phyloP scores from a whole-genome alignment of 2,797 vertebrate genomes.

The Alfaro cultratus region DNA sequence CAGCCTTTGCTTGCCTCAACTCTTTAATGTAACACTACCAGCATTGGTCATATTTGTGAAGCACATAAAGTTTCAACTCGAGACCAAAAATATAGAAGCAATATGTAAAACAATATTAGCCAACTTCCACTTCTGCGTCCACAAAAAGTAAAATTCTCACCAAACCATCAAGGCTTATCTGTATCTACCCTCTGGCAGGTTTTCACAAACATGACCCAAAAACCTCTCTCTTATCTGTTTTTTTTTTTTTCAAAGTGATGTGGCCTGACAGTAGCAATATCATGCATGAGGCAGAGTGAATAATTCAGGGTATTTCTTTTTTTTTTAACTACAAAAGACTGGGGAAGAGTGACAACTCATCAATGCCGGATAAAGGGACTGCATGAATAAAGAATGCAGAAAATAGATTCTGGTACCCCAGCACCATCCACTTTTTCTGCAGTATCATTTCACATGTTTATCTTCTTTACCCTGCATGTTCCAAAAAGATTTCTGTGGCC shows the following conservation, averaged over 20 bases:
- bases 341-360: conserved; percentile 76
- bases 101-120: conserved; percentile 6
- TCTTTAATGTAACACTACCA: background rate
- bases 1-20: background rate
- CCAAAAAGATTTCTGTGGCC: conserved; percentile 40
- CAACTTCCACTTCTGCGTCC: conserved; percentile 29
- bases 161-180: conserved; percentile 55
- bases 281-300: conserved; percentile 71
- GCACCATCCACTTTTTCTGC: conserved; percentile 36
- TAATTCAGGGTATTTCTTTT: conserved; percentile 74
- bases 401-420: conserved; percentile 55
- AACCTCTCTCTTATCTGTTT: conserved; percentile 66
- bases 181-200: conserved; percentile 61
- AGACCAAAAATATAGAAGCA: conserved; percentile 5
- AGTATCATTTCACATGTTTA: conserved; percentile 46
- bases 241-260: conserved; percentile 64
- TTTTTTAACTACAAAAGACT: conserved; percentile 77
- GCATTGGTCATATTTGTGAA: background rate
- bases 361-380: conserved; percentile 70
- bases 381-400: conserved; percentile 69
- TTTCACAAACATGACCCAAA: conserved; percentile 67
- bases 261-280: conserved; percentile 70
- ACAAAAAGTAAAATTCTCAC: conserved; percentile 21
- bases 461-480: conserved; percentile 30
- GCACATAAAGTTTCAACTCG: background rate